Evolutionary conservation across 1,140 invertebrate genomes (phyloP).

Genomic region (Bombus terrestris): DNA sequence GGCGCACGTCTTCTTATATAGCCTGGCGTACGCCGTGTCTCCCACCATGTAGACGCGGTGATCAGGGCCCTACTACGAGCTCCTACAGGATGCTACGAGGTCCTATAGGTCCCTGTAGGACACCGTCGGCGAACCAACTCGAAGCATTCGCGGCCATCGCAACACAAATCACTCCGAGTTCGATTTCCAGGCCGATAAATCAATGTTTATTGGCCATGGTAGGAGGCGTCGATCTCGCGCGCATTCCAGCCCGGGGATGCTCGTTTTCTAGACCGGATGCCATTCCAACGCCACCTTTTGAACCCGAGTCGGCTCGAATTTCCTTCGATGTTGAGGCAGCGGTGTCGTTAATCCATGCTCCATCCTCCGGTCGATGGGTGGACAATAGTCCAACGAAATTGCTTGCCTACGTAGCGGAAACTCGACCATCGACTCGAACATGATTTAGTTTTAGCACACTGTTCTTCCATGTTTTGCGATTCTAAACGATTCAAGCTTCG

Average conservation of each 20-base stretch:
- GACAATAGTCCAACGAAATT: neutral
- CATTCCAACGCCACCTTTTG: slow-evolving; percentile 23
- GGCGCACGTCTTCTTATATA: slow-evolving; percentile 77
- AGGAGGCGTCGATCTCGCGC: slow-evolving; percentile 56
- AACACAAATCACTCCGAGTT: slow-evolving; percentile 78
- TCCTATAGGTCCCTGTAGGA: slow-evolving; percentile 55
- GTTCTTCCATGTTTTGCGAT: no score
- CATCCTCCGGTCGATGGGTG: neutral
- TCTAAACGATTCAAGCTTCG: no score
- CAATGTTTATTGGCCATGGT: slow-evolving; percentile 76
- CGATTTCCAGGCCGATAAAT: slow-evolving; percentile 81
- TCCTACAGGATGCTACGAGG: slow-evolving; percentile 35
- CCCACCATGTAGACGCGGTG: slow-evolving; percentile 43
- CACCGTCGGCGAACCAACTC: neutral
- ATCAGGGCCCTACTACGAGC: slow-evolving; percentile 11
- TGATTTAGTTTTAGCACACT: no score
- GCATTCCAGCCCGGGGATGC: slow-evolving; percentile 41
- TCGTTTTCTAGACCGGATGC: slow-evolving; percentile 6
- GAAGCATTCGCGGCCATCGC: slow-evolving; percentile 22
- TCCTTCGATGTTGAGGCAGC: neutral
- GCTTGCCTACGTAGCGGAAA: neutral
- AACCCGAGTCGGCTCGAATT: slow-evolving; percentile 26
- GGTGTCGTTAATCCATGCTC: slow-evolving; percentile 3
- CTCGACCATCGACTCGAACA: neutral
- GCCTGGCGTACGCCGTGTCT: slow-evolving; percentile 61